Conservation (phyloP, 2,113 vertebrate species). For the Tympanuchus pallidicinctus region DNA sequence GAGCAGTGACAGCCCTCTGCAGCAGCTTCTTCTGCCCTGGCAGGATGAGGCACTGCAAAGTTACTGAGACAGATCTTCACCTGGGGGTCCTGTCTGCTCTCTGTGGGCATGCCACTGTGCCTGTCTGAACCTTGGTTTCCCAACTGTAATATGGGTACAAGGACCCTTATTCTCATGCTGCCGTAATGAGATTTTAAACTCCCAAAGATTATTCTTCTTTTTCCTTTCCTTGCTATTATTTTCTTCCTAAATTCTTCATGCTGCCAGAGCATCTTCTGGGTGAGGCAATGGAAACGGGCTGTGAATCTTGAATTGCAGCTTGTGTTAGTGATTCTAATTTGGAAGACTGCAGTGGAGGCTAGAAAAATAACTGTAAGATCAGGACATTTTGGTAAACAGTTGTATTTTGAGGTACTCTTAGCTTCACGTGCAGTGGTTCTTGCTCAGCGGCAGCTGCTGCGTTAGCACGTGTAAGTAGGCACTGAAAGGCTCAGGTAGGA, state of each 20-base stretch:
- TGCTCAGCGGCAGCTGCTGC: neutral
- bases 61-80: neutral
- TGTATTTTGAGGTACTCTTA: neutral
- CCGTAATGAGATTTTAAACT: neutral
- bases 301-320: neutral
- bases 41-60: rapidly evolving
- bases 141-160: neutral
- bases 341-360: neutral
- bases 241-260: neutral
- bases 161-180: neutral
- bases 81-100: neutral
- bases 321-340: neutral
- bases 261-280: neutral
- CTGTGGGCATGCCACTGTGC: neutral
- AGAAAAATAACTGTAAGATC: neutral
- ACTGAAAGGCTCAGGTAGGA: neutral
- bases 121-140: neutral
- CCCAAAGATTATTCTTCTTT: neutral
- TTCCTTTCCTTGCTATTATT: neutral
- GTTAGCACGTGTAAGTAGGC: neutral
- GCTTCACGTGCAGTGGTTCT: neutral
- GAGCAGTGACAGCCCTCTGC: neutral
- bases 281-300: neutral
- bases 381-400: neutral
- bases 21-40: neutral